These are phyloP conservation scores for Merodon equestris DNA, from an alignment of 2,888 invertebrate species.

Conservation along the genomic window DNA sequence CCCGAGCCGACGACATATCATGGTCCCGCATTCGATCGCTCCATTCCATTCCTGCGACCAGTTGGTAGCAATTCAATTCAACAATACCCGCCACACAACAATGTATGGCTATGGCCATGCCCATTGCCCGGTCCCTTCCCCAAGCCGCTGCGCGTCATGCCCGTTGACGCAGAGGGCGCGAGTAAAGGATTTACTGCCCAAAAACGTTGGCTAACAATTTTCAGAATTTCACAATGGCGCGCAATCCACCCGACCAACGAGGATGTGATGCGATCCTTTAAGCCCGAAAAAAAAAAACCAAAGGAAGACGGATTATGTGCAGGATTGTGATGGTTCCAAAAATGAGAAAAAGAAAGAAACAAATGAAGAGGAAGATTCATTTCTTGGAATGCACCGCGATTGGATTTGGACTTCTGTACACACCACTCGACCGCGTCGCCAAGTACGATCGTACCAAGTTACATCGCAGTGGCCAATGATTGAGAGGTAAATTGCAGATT, in stretches of 20 bases:
- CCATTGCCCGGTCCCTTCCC: background rate
- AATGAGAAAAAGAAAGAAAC: no score
- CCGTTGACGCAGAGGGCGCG: constrained; percentile 60
- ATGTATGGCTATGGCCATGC: constrained; percentile 59
- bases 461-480: constrained; percentile 53
- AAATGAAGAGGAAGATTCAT: constrained; percentile 30
- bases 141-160: constrained; percentile 4
- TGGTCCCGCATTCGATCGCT: constrained; percentile 3
- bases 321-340: constrained; percentile 63
- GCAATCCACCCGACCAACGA: no score
- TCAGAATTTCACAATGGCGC: constrained; percentile 63
- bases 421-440: constrained; percentile 17
- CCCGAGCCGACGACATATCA: constrained; percentile 16
- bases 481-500: constrained; percentile 67
- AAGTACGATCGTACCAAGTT: constrained; percentile 28
- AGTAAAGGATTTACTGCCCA: constrained; percentile 44
- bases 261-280: constrained; percentile 52
- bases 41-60: constrained; percentile 23
- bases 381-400: constrained; percentile 54
- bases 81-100: constrained; percentile 61
- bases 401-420: constrained; percentile 40
- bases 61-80: constrained; percentile 54
- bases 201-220: constrained; percentile 47
- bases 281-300: background rate
- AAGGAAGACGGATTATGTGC: constrained; percentile 59